phyloP scores from a whole-genome alignment of 1,140 invertebrate species.

The Drosophila bocqueti region DNA sequence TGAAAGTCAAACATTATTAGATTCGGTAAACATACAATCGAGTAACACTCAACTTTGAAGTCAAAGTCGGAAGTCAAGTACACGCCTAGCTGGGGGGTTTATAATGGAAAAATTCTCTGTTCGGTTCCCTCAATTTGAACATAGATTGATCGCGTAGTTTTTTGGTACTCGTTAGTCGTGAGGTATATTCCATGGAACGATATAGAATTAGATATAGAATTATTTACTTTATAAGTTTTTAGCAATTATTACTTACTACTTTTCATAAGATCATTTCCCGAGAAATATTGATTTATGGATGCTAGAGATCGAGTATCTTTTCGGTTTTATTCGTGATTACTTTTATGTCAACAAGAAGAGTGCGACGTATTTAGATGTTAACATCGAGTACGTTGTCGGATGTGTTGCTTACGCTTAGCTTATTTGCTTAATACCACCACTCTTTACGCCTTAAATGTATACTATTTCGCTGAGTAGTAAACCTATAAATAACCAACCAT shows the following conservation, averaged over 20 bases:
- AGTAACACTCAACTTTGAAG: slow-evolving; percentile 19
- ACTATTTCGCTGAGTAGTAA: slow-evolving; percentile 6
- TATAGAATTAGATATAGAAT: not conserved
- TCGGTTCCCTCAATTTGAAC: slow-evolving; percentile 1
- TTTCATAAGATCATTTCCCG: no score
- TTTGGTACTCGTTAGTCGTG: not conserved
- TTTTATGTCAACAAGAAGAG: not conserved
- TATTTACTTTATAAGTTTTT: not conserved
- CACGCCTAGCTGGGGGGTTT: slow-evolving; percentile 4
- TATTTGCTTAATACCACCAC: not conserved
- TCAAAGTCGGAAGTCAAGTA: slow-evolving; percentile 43
- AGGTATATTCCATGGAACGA: not conserved
- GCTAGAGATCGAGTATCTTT: not conserved
- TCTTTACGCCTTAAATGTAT: slow-evolving; percentile 8
- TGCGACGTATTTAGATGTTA: not conserved
- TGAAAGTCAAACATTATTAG: slow-evolving; percentile 33
- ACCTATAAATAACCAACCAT: slow-evolving; percentile 12
- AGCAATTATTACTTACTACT: not conserved
- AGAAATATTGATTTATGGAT: not conserved
- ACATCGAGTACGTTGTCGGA: not conserved
- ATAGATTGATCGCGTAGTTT: slow-evolving; percentile 17
- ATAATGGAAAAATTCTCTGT: slow-evolving; percentile 8
- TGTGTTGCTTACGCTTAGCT: not conserved
- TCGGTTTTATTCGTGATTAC: not conserved
- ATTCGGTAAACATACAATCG: slow-evolving; percentile 24